These are phyloP conservation scores for Phoebastria nigripes DNA, from an alignment of 2,797 vertebrate genomes.

Conservation along the genomic window DNA sequence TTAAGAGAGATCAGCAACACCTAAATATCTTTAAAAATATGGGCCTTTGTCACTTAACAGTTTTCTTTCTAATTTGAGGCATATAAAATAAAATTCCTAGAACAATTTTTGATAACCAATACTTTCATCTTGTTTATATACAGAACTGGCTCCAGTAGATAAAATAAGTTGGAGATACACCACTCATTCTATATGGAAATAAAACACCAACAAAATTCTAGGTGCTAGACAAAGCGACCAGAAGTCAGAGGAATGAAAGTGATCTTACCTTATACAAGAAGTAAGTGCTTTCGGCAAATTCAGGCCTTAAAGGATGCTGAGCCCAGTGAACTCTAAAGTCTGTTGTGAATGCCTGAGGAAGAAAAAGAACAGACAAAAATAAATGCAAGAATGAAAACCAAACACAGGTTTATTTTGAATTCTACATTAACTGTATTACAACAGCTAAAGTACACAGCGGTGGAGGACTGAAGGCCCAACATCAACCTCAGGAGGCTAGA, in stretches of 20 bases:
- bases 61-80: not conserved
- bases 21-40: not conserved
- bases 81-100: not conserved
- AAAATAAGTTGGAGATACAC: not conserved
- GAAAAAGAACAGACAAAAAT: not conserved
- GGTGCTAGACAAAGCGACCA: not conserved
- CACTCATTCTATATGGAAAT: not conserved
- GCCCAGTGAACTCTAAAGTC: constrained; percentile 99
- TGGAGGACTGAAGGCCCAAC: not conserved
- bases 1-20: not conserved
- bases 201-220: not conserved
- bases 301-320: constrained; percentile 95
- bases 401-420: not conserved
- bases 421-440: not conserved
- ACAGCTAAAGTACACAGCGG: not conserved
- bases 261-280: constrained; percentile 94
- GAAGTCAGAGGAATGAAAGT: not conserved
- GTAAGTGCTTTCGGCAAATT: constrained; percentile 99
- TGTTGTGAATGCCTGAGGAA: constrained; percentile 92
- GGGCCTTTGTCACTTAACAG: not conserved
- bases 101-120: not conserved
- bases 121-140: not conserved
- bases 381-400: not conserved
- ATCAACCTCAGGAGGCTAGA: not conserved
- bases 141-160: not conserved